phyloP scores from a whole-genome alignment of 1,140 invertebrate genomes.

The Zaprionus nigranus region DNA sequence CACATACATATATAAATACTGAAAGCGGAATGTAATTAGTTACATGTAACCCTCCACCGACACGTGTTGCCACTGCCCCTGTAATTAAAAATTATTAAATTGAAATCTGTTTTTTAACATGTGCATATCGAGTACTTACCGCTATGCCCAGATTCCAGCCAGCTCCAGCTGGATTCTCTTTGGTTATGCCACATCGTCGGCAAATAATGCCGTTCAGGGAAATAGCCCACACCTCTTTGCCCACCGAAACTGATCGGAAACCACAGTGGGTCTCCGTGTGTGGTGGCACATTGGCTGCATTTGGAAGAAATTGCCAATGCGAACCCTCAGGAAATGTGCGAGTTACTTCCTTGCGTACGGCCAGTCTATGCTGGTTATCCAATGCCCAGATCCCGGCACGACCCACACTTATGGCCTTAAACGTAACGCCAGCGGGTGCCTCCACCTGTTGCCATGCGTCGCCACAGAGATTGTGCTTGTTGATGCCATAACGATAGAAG shows the following conservation, averaged over 20 bases:
- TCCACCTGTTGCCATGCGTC: slow-evolving; percentile 82
- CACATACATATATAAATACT: slow-evolving; percentile 45
- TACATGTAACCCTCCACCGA: slow-evolving; percentile 77
- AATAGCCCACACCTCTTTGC: slow-evolving; percentile 90
- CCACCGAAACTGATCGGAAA: slow-evolving; percentile 88
- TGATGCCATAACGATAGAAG: slow-evolving; percentile 90
- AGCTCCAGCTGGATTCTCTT: slow-evolving; percentile 89
- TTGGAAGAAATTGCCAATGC: slow-evolving; percentile 88
- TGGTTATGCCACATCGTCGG: slow-evolving; percentile 89
- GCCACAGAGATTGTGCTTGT: slow-evolving; percentile 87
- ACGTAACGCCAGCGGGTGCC: slow-evolving; percentile 86
- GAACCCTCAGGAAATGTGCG: slow-evolving; percentile 90
- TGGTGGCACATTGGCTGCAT: slow-evolving; percentile 87
- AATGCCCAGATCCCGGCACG: slow-evolving; percentile 89
- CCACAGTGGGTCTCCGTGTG: slow-evolving; percentile 86
- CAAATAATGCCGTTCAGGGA: slow-evolving; percentile 89
- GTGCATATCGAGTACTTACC: slow-evolving; percentile 85
- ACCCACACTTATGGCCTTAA: slow-evolving; percentile 91
- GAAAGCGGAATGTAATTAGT: slow-evolving; percentile 44
- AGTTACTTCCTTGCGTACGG: slow-evolving; percentile 89
- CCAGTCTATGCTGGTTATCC: slow-evolving; percentile 87
- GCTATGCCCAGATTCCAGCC: slow-evolving; percentile 91
- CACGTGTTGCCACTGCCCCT: slow-evolving; percentile 82
- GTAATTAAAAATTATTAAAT: slow-evolving; percentile 22
- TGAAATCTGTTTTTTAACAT: background rate